Evolutionary conservation across 92 coral and sea anemone genomes (phyloP), one percentile per base, ranked within the genome.

Genomic region (Paramuricea clavata): DNA sequence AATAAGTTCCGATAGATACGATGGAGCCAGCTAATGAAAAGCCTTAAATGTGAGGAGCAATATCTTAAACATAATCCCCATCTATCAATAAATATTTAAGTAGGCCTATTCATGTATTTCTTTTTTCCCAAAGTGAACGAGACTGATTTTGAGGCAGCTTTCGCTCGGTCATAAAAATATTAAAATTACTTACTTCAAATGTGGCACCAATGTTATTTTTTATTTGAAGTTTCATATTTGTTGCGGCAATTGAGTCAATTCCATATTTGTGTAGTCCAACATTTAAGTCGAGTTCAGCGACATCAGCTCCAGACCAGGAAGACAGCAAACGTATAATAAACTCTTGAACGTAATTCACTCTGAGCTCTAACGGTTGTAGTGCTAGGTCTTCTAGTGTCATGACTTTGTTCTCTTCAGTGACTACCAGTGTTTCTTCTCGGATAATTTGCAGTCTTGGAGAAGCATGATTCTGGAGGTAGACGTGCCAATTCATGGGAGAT

Each of bases 221-320:
- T 26, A 90, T 71, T 49, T 73, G 87, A 88, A 86, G 81, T 44
- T 87, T 87, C 44, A 92, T 62, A 11, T 86, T 92, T n/a, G 85
- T 79, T 5, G 93, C 95, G 12, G 82, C 82, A 28, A 85, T 83
- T 16, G 95, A 92, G 82, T 92, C 94, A 71, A 88, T 17, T 8
- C 94, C 94, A 74, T 84, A 88, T 23, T 62, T 81, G 31, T 88
- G 88, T 68, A 92, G 60, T 49, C 93, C 88, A 25, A 90, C 69
- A 60, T 73, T 90, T 12, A 84, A n/a, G 89, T 92, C 95, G 8
- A 80, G 43, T 57, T 92, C n/a, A n/a, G n/a, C n/a, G n/a, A n/a
- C n/a, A n/a, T n/a, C n/a, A n/a, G n/a, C n/a, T n/a, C n/a, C n/a
- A 2, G 86, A 27, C 89, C 91, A 92, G 3, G 82, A 27, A 3